Evolutionary conservation across 1,140 invertebrate species (phyloP).

Genomic region (Conus ventricosus): DNA sequence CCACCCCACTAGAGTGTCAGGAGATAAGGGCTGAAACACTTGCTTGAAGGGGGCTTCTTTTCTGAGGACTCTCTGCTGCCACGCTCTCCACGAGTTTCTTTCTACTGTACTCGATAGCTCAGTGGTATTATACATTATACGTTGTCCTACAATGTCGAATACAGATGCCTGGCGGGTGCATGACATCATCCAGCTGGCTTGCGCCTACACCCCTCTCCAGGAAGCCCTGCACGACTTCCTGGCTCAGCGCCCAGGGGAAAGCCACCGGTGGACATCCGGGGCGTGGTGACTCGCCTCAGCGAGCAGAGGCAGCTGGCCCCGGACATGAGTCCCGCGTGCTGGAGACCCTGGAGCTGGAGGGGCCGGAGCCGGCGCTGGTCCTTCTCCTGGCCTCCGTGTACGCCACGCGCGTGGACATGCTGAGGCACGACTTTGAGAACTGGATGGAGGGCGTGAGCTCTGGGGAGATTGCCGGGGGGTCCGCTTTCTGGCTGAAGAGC

Average conservation of each 20-base stretch:
- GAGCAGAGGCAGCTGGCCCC: background rate
- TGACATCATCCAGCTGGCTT: conserved; percentile 7
- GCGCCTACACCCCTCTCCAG: conserved; percentile 23
- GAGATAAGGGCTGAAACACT: too few relatives aligned
- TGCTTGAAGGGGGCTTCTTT: too few relatives aligned
- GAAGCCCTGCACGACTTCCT: background rate
- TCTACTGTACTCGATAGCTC: too few relatives aligned
- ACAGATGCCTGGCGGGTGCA: background rate
- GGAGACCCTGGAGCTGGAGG: conserved; percentile 10
- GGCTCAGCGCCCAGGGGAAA: background rate
- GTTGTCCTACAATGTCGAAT: too few relatives aligned
- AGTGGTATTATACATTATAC: too few relatives aligned
- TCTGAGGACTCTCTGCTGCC: too few relatives aligned
- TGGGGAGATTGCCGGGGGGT: background rate
- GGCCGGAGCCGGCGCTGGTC: background rate
- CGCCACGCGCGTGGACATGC: conserved; percentile 14
- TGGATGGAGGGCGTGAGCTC: background rate
- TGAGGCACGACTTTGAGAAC: background rate
- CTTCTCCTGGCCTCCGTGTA: conserved; percentile 1
- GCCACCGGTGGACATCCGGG: background rate
- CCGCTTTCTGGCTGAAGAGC: background rate
- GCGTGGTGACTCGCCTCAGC: background rate
- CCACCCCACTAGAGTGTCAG: too few relatives aligned
- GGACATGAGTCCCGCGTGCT: background rate
- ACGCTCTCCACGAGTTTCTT: too few relatives aligned